A percentile compares a stretch with the other conserved stretches of the same genome.
These are phyloP conservation scores for Azorinus chamasolen DNA, from an alignment of 2,888 invertebrate species.

Conservation along the genomic window DNA sequence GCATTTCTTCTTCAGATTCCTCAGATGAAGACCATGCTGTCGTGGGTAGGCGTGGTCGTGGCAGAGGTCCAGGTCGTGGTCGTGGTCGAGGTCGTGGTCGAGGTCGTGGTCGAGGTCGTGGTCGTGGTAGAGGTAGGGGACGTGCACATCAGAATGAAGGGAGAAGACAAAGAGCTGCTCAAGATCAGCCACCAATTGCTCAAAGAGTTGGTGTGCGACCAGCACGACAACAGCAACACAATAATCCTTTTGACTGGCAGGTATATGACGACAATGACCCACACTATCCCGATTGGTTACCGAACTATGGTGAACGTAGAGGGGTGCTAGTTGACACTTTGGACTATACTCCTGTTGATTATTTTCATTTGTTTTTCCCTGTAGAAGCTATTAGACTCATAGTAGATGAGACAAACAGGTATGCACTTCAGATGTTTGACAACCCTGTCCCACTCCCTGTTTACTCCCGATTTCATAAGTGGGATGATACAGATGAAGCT, in stretches of 20 bases:
- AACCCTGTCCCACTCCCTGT: conserved; percentile 7
- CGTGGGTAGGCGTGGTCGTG: neutral
- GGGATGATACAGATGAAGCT: conserved; percentile 16
- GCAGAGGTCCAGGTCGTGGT: neutral
- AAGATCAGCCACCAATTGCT: neutral
- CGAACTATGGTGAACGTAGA: conserved; percentile 1
- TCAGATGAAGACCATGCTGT: neutral
- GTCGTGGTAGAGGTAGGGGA: conserved; percentile 1
- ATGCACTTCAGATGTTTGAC: conserved; percentile 37
- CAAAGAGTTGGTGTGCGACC: neutral
- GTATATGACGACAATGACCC: conserved; percentile 20
- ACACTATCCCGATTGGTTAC: conserved; percentile 20
- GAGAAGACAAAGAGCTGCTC: neutral
- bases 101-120: too few relatives aligned
- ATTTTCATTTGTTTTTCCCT: conserved; percentile 34
- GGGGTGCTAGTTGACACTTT: conserved; percentile 26
- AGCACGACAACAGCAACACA: neutral
- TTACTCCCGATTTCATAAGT: conserved; percentile 8
- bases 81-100: neutral
- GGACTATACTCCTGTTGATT: conserved; percentile 36
- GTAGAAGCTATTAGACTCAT: conserved; percentile 38
- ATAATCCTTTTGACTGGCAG: conserved; percentile 24
- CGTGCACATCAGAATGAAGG: neutral
- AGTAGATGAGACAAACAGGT: conserved; percentile 38
- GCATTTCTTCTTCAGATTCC: neutral